Conservation (phyloP, 2,113 vertebrate species). For the Hystrix brachyura region DNA sequence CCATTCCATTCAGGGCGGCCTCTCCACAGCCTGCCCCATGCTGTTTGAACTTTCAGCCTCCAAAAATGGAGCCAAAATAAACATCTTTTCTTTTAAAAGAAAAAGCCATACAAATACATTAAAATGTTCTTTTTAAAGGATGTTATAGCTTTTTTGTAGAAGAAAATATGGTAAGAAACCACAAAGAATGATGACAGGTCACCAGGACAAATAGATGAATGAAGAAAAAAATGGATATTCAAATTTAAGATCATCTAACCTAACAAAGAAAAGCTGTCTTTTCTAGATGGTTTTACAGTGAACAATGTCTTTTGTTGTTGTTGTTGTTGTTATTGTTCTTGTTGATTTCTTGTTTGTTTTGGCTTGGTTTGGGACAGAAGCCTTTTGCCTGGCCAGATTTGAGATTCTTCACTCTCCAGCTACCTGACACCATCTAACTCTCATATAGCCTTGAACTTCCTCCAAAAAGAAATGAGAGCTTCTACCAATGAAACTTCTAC, state of each 20-base stretch:
- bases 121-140: neutral
- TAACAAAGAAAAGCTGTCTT: neutral
- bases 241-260: neutral
- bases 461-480: neutral
- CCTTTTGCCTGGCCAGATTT: neutral
- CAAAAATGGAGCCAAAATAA: neutral
- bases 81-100: neutral
- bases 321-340: neutral
- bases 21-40: neutral
- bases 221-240: neutral
- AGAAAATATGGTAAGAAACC: neutral
- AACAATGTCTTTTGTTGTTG: neutral
- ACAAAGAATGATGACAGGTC: neutral
- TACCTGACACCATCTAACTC: neutral
- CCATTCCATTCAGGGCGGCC: rapidly evolving
- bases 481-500: neutral
- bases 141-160: neutral
- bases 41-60: neutral
- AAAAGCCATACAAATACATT: neutral
- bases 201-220: neutral
- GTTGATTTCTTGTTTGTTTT: neutral
- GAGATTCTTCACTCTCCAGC: neutral
- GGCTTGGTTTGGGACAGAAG: neutral
- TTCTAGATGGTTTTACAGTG: neutral
- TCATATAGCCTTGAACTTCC: neutral